phyloP scores from a whole-genome alignment of 2,797 vertebrate genomes.

The Malurus leucopterus region DNA sequence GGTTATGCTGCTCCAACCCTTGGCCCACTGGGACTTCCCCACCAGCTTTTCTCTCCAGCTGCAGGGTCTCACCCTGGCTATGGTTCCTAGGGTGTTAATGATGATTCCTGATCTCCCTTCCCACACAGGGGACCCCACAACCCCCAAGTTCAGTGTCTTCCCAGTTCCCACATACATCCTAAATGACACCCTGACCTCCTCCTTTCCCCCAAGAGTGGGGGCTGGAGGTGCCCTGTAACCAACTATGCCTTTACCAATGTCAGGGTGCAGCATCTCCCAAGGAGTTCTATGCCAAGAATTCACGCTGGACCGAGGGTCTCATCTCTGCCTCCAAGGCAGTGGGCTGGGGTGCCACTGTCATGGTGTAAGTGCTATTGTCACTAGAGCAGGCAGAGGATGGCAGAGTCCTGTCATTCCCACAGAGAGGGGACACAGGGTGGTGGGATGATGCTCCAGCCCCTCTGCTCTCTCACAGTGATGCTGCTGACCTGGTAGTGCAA shows the following conservation, averaged over 20 bases:
- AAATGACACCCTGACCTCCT: not conserved
- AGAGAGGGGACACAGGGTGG: accelerated
- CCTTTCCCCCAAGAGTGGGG: accelerated
- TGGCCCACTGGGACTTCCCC: not conserved
- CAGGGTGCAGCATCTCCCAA: constrained; percentile 92
- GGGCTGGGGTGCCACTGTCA: constrained; percentile 93
- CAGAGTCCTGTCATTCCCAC: not conserved
- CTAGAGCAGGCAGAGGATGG: not conserved
- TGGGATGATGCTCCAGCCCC: accelerated
- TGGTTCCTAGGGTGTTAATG: accelerated
- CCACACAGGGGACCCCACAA: accelerated
- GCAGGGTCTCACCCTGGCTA: not conserved
- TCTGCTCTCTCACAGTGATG: constrained; percentile 75
- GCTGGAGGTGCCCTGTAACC: not conserved
- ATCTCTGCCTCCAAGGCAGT: constrained; percentile 97
- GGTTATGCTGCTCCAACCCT: accelerated
- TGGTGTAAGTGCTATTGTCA: constrained; percentile 84
- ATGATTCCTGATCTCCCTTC: not conserved
- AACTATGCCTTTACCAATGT: not conserved
- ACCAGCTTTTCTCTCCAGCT: not conserved
- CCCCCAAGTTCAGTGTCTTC: not conserved
- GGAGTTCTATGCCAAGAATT: constrained; percentile 97
- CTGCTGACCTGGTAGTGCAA: constrained; percentile 91
- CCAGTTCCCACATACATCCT: not conserved
- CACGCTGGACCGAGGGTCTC: constrained; percentile 95